Evolutionary conservation across 64 coral and sea anemone genomes (phyloP).

Genomic region (Pachyseris speciosa): DNA sequence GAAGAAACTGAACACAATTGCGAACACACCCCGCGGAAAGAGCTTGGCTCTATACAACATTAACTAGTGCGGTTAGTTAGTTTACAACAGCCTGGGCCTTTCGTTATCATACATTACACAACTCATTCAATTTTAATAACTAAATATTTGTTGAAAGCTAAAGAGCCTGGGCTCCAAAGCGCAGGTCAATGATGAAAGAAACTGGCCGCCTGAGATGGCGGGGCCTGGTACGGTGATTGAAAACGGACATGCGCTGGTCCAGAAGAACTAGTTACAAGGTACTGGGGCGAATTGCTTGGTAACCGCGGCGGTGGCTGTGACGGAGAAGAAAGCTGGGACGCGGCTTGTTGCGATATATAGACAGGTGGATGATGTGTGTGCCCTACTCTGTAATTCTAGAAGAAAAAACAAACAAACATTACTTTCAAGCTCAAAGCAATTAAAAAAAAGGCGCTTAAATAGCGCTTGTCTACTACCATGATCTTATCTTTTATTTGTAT

Average conservation of each 20-base stretch:
- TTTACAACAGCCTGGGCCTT: background rate
- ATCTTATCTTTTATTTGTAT: too few species aligned
- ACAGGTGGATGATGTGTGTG: constrained; percentile 6
- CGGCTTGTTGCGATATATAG: background rate
- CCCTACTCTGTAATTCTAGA: constrained; percentile 45
- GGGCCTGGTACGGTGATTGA: constrained; percentile 42
- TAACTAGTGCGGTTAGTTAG: background rate
- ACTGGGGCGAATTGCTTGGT: constrained; percentile 35
- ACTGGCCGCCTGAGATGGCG: constrained; percentile 40
- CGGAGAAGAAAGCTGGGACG: constrained; percentile 41
- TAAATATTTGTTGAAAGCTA: background rate
- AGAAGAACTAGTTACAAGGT: constrained; percentile 35
- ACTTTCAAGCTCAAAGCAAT: background rate
- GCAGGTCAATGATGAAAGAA: constrained; percentile 33
- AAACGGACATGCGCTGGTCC: constrained; percentile 37
- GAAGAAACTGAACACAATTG: background rate
- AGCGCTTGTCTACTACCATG: too few species aligned
- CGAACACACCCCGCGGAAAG: background rate
- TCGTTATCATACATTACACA: background rate
- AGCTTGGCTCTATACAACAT: constrained; percentile 40
- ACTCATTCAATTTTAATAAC: background rate
- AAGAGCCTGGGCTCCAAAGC: background rate
- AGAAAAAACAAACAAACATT: background rate
- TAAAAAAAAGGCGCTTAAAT: too few species aligned
- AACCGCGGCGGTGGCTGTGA: constrained; percentile 29